A percentile compares a stretch with the other conserved stretches of the same genome.
Conservation (phyloP, 2,888 invertebrate species). For the Nasonovia ribisnigri region DNA sequence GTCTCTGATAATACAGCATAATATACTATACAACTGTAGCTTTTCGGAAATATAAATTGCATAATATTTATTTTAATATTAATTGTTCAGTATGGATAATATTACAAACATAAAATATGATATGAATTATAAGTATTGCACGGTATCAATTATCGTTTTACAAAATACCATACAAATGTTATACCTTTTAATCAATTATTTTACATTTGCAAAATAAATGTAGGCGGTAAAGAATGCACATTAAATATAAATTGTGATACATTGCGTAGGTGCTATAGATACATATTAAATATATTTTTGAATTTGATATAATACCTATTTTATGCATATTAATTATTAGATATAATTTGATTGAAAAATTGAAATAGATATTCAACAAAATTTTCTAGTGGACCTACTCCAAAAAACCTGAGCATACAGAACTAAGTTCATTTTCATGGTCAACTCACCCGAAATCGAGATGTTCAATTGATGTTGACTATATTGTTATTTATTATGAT, state of each 20-base stretch:
- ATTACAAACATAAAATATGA: neutral
- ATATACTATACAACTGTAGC: neutral
- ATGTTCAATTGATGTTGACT: neutral
- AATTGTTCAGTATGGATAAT: neutral
- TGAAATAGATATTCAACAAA: neutral
- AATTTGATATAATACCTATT: neutral
- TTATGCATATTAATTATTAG: neutral
- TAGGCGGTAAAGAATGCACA: neutral
- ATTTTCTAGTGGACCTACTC: neutral
- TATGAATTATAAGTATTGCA: neutral
- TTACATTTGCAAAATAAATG: neutral
- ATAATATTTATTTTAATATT: neutral
- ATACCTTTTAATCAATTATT: neutral
- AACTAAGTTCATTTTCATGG: neutral
- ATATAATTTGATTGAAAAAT: neutral
- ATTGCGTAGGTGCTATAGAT: neutral
- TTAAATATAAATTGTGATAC: neutral
- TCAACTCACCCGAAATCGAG: neutral
- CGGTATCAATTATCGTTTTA: neutral
- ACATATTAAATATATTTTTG: neutral
- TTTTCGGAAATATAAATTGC: neutral
- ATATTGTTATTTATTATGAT: neutral
- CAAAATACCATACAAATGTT: neutral
- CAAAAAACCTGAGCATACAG: neutral
- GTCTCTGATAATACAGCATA: too few relatives aligned